Base-by-base conservation (phyloP, 2,797 vertebrate genomes). In the Dipus sagitta region DNA sequence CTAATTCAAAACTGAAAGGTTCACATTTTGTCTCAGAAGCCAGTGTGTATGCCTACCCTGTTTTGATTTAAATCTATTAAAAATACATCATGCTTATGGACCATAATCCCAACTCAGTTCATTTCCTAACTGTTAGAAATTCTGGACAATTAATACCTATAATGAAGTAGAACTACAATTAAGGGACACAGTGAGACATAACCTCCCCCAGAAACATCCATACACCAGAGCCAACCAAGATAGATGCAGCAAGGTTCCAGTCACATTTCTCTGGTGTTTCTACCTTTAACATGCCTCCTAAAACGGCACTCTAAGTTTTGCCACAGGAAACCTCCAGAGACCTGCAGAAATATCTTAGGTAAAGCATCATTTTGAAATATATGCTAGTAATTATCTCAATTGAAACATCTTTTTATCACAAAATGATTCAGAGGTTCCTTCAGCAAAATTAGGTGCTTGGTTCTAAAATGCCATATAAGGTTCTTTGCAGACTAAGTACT, bases 111-210 rank as follows among this genome's bases (percentile, higher is more conserved):
- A 94, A 88, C 47, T 91, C 92, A 97, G 92, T 97, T 98, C 97
- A 96, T 97, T 97, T 96, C 95, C 96, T 97, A 97, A 96, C 90
- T 96, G 94, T 97, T 95, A 97, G 91, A 97, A 95, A 95, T 94
- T 47, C 83, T 90, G 96, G 95, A 93, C 97, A 98, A 98, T 98
- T 98, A 98, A 98, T 98, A 97, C 96, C 96, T 97, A 97, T 98
- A 97, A 98, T 96, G 97, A 98, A 95, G 92, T 86, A 98, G 95
- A 98, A 97, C 42, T 6, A 92, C 95, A 98, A 97, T 98, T 97
- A 97, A 75, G 78, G 2, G 8, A 96, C 94, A 96, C 95, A 94
- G 86, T 95, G 30, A 98, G 30, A 98, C 98, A 97, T 96, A 96
- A 11, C 8, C 21, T 26, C 5, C 23, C 23, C 77, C 58, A 72